A percentile compares a stretch with the other conserved stretches of the same genome.
Evolutionary conservation across 2,113 vertebrate species (phyloP).

Genomic region (Spilogale gracilis): DNA sequence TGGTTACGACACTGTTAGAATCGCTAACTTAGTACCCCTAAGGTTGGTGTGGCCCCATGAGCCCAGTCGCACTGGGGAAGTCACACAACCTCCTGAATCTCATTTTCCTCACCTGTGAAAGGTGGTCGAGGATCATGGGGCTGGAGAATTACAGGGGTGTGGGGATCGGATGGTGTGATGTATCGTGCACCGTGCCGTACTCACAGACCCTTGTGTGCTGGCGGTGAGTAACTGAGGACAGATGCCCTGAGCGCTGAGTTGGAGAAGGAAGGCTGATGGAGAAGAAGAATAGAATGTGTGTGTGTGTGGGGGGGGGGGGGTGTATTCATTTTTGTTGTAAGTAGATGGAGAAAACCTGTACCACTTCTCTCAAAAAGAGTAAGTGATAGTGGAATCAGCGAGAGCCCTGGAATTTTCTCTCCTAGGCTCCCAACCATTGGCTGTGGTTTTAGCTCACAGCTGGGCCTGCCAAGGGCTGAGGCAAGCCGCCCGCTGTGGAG

Average conservation of each 20-base stretch:
- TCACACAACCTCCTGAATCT: background rate
- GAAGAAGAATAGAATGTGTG: background rate
- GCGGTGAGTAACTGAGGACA: rapidly evolving
- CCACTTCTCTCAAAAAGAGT: background rate
- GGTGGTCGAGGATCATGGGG: background rate
- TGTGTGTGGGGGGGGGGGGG: background rate
- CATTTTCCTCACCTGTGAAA: background rate
- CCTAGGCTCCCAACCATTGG: background rate
- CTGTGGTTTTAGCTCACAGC: background rate
- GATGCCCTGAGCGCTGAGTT: background rate
- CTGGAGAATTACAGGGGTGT: background rate
- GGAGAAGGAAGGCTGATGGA: background rate
- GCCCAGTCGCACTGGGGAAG: rapidly evolving
- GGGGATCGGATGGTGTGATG: background rate
- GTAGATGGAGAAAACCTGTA: background rate
- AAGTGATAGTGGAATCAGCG: background rate
- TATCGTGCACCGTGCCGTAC: rapidly evolving
- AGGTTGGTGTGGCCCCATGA: background rate
- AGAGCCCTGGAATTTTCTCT: background rate
- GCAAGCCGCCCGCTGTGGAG: background rate
- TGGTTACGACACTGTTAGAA: background rate
- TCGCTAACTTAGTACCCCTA: too few species aligned
- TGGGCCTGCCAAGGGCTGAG: background rate
- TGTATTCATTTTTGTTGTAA: background rate
- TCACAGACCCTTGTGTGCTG: rapidly evolving